These are phyloP conservation scores for Lagopus leucura DNA, from an alignment of 2,113 vertebrate species.

Conservation along the genomic window DNA sequence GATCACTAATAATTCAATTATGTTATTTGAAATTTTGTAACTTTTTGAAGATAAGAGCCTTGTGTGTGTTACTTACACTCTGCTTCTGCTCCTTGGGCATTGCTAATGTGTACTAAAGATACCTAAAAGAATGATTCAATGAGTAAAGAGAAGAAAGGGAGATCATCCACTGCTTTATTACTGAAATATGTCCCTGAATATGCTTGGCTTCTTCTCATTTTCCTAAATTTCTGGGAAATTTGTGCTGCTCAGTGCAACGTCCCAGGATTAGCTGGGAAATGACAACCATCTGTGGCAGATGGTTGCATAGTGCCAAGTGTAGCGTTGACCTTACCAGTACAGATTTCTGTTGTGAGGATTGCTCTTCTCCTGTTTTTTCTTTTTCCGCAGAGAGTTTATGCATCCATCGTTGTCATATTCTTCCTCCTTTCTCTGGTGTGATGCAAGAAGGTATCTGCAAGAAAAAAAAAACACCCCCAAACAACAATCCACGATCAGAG, in stretches of 20 bases:
- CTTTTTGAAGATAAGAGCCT: not conserved
- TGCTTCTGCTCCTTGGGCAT: not conserved
- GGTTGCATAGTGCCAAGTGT: not conserved
- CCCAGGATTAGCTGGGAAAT: not conserved
- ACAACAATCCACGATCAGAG: not conserved
- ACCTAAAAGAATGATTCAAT: not conserved
- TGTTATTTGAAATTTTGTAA: not conserved
- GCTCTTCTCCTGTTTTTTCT: not conserved
- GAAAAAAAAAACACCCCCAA: not conserved
- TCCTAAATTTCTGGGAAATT: not conserved
- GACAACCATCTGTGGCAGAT: not conserved
- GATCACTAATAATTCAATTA: not conserved
- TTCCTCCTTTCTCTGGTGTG: not conserved
- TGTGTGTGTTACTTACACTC: not conserved
- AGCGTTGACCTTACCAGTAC: not conserved
- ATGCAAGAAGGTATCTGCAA: not conserved
- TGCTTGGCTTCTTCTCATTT: not conserved
- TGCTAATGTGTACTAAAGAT: not conserved
- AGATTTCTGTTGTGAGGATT: not conserved
- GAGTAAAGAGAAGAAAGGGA: not conserved
- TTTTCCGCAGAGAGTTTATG: not conserved
- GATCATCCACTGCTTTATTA: not conserved
- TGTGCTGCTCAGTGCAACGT: not conserved
- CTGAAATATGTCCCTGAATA: not conserved
- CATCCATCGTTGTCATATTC: not conserved